A percentile compares a stretch with the other conserved stretches of the same genome.
phyloP scores from a whole-genome alignment of 2,888 invertebrate species.

The Empis livida region DNA sequence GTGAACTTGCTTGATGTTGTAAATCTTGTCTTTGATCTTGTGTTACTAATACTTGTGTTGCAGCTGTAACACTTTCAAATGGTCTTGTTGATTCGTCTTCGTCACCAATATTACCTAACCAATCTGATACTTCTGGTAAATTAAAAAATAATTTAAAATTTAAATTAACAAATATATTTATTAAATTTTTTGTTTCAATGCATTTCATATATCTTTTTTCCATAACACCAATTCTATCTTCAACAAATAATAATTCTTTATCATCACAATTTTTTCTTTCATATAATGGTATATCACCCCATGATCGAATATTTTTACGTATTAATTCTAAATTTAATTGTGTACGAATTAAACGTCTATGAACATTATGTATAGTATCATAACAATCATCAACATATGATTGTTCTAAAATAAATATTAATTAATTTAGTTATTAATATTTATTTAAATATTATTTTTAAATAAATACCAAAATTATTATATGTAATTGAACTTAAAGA shows the following conservation, averaged over 20 bases:
- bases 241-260: conserved; percentile 41
- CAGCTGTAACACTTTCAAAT: no score
- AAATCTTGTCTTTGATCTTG: no score
- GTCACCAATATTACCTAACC: not conserved
- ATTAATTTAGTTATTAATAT: not conserved
- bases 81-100: no score
- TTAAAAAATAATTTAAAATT: conserved; percentile 62
- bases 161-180: conserved; percentile 43
- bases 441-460: not conserved
- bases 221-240: conserved; percentile 20
- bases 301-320: conserved; percentile 44
- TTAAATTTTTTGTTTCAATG: conserved; percentile 40
- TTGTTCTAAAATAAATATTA: conserved; percentile 36
- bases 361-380: conserved; percentile 53
- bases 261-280: conserved; percentile 55
- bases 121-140: conserved; percentile 26
- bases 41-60: no score
- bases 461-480: conserved; percentile 56
- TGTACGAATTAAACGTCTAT: conserved; percentile 51
- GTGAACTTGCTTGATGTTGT: no score
- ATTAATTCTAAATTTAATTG: conserved; percentile 52
- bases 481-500: conserved; percentile 60
- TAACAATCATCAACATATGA: conserved; percentile 58
- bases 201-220: conserved; percentile 31
- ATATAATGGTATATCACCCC: conserved; percentile 65